Evolutionary conservation across 2,888 invertebrate genomes (phyloP), one percentile per base, ranked within the genome.

Genomic region (Arge pagana): DNA sequence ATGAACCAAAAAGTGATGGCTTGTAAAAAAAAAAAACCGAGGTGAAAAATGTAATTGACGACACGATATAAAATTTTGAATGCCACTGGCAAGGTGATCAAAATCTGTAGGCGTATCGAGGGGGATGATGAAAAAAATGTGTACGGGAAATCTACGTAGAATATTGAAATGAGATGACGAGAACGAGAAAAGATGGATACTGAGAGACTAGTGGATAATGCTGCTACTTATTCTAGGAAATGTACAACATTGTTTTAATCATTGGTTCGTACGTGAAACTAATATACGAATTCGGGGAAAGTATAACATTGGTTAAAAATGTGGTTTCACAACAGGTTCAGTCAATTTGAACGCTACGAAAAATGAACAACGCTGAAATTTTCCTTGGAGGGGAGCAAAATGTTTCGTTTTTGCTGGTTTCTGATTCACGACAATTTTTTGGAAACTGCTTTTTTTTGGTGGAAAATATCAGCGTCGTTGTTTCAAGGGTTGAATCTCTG

Each of bases 1-100:
- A 39, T 40, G 41, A 56, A 58, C 21, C 45, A 54, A 36, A 48
- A 18, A 58, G 53, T 55, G 56, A 58, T 56, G 54, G 56, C n/a
- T n/a, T n/a, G n/a, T 54, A 58, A 57, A 58, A 50, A 37, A 16
- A 23, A 30, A 16, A 21, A 56, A 37, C 43, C 5, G 23, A 23
- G 13, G 10, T 39, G 11, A 21, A 39, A 21, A n/a, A 21, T 39
- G 8, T 16, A n/a, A 39, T 7, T 11, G 13, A 11, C 11, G 6
- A 39, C 7, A 26, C 7, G 28, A 26, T 26, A n/a, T 26, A 26
- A 26, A 26, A 26, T 26, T 10, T 10, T 26, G n/a, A n/a, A n/a
- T n/a, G n/a, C n/a, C n/a, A n/a, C n/a, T n/a, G n/a, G n/a, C n/a
- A n/a, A n/a, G n/a, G n/a, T n/a, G n/a, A n/a, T n/a, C n/a, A 10